These are phyloP conservation scores for Branchipolynoe longqiensis DNA, from an alignment of 2,888 invertebrate genomes.

Conservation along the genomic window DNA sequence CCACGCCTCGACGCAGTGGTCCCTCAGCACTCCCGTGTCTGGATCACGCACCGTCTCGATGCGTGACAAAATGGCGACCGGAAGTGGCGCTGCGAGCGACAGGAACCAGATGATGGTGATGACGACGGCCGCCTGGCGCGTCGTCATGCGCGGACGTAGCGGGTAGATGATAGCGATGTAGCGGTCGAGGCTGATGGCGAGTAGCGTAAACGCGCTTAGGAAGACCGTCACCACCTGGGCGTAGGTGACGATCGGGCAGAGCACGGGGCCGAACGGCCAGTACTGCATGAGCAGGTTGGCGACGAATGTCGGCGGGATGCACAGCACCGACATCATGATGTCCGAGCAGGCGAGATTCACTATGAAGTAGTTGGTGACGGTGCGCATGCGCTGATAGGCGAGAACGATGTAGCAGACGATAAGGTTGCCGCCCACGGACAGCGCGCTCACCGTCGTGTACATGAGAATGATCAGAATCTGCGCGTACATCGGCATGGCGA, in stretches of 20 bases:
- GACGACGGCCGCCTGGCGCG: constrained; percentile 87
- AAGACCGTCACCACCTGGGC: constrained; percentile 85
- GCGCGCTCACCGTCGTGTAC: constrained; percentile 82
- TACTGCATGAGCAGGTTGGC: constrained; percentile 89
- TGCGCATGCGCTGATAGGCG: constrained; percentile 89
- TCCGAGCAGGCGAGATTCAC: constrained; percentile 82
- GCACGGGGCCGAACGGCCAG: constrained; percentile 92
- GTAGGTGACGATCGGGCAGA: constrained; percentile 92
- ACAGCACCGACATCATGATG: constrained; percentile 82
- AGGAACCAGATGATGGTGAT: constrained; percentile 89
- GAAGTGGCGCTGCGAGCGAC: constrained; percentile 90
- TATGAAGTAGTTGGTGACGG: constrained; percentile 90
- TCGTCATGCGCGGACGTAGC: constrained; percentile 89
- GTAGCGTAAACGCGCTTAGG: constrained; percentile 93
- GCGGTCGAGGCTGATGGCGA: constrained; percentile 94
- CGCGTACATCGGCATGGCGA: constrained; percentile 71
- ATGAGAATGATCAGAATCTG: constrained; percentile 81
- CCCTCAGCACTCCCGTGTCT: background rate
- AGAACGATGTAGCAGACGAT: constrained; percentile 92
- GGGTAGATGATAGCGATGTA: constrained; percentile 96
- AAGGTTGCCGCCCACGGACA: constrained; percentile 83
- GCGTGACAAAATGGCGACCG: constrained; percentile 89
- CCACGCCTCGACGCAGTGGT: constrained; percentile 71
- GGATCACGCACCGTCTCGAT: constrained; percentile 9
- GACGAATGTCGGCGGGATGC: constrained; percentile 85